These are phyloP conservation scores for Melipona beecheii DNA, from an alignment of 2,888 invertebrate genomes.

Conservation along the genomic window DNA sequence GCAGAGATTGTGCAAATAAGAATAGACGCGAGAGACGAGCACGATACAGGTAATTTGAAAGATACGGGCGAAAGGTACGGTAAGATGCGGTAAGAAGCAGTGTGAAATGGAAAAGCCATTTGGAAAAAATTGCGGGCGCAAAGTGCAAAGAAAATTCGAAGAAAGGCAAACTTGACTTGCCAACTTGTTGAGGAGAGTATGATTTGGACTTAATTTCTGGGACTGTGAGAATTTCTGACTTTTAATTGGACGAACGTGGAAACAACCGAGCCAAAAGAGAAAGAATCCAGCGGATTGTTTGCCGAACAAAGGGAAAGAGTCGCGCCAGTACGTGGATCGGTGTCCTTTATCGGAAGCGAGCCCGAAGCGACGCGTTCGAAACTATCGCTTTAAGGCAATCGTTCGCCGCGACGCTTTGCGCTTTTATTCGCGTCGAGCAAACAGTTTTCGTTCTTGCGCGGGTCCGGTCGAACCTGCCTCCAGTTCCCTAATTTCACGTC, in stretches of 20 bases:
- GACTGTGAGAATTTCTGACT: too few relatives aligned
- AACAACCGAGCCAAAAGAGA: conserved; percentile 8
- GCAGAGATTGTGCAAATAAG: neutral
- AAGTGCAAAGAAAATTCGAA: too few relatives aligned
- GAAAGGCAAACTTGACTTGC: too few relatives aligned
- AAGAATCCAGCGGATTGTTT: conserved; percentile 73
- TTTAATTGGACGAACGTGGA: too few relatives aligned
- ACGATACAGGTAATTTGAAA: neutral
- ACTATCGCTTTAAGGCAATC: conserved; percentile 67
- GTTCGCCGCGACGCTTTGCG: conserved; percentile 34
- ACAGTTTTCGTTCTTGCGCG: conserved; percentile 37
- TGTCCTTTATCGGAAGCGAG: conserved; percentile 74
- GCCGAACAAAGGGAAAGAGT: conserved; percentile 79
- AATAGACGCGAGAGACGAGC: neutral
- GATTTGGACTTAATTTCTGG: too few relatives aligned
- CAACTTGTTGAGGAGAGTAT: too few relatives aligned
- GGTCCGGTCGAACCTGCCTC: neutral
- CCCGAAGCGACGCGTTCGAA: conserved; percentile 60
- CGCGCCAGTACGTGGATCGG: conserved; percentile 78
- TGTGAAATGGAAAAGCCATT: too few relatives aligned
- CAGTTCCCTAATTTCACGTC: conserved; percentile 22
- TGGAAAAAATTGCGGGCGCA: too few relatives aligned
- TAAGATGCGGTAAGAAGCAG: neutral
- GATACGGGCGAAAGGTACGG: neutral
- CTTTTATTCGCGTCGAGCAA: conserved; percentile 51